Percentiles rank a stretch among this genome's conserved stretches.
phyloP scores from a whole-genome alignment of 2,888 invertebrate species.

The Rotaria socialis region DNA sequence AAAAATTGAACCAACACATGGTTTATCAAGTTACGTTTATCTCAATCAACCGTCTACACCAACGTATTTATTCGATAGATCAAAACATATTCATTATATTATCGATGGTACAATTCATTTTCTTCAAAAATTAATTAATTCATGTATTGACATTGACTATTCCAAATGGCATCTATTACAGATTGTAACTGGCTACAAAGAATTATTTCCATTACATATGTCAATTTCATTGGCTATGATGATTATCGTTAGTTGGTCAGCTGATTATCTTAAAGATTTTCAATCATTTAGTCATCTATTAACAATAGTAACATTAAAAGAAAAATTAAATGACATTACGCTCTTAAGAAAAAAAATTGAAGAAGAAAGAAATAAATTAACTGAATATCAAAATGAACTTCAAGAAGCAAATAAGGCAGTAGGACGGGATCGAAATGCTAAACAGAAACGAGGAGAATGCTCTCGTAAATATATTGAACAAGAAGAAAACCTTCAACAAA shows the following conservation, averaged over 20 bases:
- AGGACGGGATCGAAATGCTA: no score
- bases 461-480: no score
- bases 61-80: background rate
- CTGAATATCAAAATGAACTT: no score
- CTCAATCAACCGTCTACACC: background rate
- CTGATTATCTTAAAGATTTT: background rate
- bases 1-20: background rate
- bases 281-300: background rate
- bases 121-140: background rate
- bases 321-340: no score
- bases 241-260: background rate
- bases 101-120: background rate
- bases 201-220: slow-evolving; percentile 2
- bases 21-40: background rate
- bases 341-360: no score
- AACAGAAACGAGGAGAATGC: no score
- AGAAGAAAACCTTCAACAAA: no score
- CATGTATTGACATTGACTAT: background rate
- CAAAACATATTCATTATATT: background rate
- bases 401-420: no score
- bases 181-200: background rate
- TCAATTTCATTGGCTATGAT: background rate
- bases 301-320: background rate
- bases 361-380: no score
- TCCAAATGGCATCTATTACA: background rate